Evolutionary conservation across 2,888 invertebrate genomes (phyloP).

Genomic region (Notocelia uddmanniana): DNA sequence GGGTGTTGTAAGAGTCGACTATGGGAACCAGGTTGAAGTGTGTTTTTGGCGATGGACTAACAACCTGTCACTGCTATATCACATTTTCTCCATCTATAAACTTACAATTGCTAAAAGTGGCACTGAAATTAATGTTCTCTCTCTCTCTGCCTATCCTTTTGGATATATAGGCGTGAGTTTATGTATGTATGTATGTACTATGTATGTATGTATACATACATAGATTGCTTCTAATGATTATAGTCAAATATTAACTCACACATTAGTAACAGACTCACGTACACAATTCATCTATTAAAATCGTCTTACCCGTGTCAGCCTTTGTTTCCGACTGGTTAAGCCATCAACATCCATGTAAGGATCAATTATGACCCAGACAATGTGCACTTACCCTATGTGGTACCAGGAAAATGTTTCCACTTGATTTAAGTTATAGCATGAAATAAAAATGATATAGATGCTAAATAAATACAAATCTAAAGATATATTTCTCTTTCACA

Average conservation of each 20-base stretch:
- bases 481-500: no score
- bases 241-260: background rate
- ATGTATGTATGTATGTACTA: no score
- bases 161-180: no score
- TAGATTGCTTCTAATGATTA: conserved; percentile 13
- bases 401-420: conserved; percentile 20
- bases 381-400: conserved; percentile 27
- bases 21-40: no score
- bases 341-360: conserved; percentile 34
- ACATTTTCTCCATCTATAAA: no score
- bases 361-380: conserved; percentile 29
- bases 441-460: background rate
- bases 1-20: no score
- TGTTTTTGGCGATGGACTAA: no score
- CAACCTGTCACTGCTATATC: no score
- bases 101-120: no score
- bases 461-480: background rate
- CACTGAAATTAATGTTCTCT: no score
- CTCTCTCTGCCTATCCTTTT: no score
- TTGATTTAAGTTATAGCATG: background rate
- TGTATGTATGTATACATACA: no score
- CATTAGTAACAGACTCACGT: conserved; percentile 34
- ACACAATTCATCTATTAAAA: conserved; percentile 41
- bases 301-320: conserved; percentile 40
- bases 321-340: conserved; percentile 24